Evolutionary conservation across 2,113 vertebrate species (phyloP).

Genomic region (Psammodynastes pulverulentus): DNA sequence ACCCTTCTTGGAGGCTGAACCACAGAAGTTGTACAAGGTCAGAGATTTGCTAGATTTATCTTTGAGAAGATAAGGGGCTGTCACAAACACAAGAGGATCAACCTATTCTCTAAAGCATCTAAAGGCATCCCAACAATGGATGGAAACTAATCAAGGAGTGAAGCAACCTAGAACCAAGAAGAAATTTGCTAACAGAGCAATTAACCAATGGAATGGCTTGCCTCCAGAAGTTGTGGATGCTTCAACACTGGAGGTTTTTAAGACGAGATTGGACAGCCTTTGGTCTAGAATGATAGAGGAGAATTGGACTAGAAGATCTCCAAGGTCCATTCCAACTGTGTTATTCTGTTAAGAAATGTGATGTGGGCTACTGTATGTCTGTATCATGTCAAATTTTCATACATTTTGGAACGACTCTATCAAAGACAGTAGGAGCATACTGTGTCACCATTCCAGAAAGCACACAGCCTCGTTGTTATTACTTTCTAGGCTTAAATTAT

Average conservation of each 20-base stretch:
- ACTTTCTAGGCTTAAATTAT: not conserved
- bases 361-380: not conserved
- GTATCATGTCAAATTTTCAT: not conserved
- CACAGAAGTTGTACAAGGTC: not conserved
- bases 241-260: not conserved
- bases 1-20: not conserved
- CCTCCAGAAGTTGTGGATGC: not conserved
- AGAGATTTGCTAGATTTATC: not conserved
- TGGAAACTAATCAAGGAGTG: not conserved
- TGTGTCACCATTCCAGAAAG: not conserved
- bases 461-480: not conserved
- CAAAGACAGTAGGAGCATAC: not conserved
- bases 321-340: not conserved
- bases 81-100: not conserved
- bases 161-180: not conserved
- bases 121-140: not conserved
- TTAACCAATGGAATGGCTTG: not conserved
- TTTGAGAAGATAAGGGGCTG: not conserved
- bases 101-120: not conserved
- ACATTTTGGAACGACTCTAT: not conserved
- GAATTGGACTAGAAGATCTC: not conserved
- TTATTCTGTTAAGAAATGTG: not conserved
- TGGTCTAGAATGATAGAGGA: not conserved
- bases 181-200: not conserved
- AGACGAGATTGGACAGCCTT: not conserved